phyloP scores from a whole-genome alignment of 64 coral and sea anemone species.

The Pocillopora verrucosa region DNA sequence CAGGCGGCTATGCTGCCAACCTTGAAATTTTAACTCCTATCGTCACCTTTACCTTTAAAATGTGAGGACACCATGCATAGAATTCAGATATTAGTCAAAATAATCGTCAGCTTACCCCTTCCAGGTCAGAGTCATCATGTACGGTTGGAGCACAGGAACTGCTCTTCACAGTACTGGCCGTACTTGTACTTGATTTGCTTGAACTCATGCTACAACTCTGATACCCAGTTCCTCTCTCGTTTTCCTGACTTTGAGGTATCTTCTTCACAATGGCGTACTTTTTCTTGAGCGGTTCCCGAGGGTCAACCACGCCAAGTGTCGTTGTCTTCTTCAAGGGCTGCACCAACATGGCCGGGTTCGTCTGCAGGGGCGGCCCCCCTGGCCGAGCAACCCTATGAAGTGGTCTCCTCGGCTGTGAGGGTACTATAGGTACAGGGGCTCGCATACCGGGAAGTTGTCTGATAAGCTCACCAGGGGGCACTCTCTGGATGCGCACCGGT shows the following conservation, averaged over 20 bases:
- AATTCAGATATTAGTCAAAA: too few species aligned
- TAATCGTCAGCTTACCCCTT: slow-evolving; percentile 26
- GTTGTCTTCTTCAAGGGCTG: slow-evolving; percentile 88
- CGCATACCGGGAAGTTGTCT: slow-evolving; percentile 65
- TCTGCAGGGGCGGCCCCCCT: slow-evolving; percentile 50
- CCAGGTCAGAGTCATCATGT: slow-evolving; percentile 77
- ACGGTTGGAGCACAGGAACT: slow-evolving; percentile 79
- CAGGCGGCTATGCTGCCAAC: too few species aligned
- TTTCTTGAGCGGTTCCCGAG: slow-evolving; percentile 70
- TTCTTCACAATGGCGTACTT: slow-evolving; percentile 96
- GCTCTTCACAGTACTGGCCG: slow-evolving; percentile 94
- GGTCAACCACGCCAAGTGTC: slow-evolving; percentile 55
- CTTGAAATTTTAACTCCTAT: too few species aligned
- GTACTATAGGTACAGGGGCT: slow-evolving; percentile 75
- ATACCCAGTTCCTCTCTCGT: slow-evolving; percentile 62
- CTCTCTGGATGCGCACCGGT: slow-evolving; percentile 10
- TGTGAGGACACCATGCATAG: too few species aligned
- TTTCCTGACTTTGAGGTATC: slow-evolving; percentile 85
- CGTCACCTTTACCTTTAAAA: too few species aligned
- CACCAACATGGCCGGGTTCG: slow-evolving; percentile 48
- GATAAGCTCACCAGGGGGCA: slow-evolving; percentile 57
- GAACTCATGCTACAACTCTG: slow-evolving; percentile 84
- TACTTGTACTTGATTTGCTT: slow-evolving; percentile 97
- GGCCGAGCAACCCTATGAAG: slow-evolving; percentile 65
- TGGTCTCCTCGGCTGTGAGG: slow-evolving; percentile 82